Conservation (phyloP, 1,140 invertebrate species). For the Daktulosphaira vitifoliae region DNA sequence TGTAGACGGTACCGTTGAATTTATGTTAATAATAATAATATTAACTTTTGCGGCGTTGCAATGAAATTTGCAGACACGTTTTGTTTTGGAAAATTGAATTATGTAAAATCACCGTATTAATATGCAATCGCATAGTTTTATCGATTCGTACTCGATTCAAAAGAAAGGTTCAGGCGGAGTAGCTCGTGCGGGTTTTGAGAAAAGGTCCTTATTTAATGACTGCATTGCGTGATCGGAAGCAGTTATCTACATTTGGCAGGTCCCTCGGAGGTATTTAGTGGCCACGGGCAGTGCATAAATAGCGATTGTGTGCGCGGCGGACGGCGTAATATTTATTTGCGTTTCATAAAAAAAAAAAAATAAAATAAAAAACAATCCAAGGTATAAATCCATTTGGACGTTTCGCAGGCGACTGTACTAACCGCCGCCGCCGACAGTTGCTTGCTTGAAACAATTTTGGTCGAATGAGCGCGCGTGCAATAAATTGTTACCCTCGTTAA, state of each 20-base stretch:
- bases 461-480: neutral
- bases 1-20: too few species aligned
- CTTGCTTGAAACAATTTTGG: conserved; percentile 8
- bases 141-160: conserved; percentile 13
- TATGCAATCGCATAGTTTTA: neutral
- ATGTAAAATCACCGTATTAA: too few species aligned
- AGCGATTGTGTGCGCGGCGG: too few species aligned
- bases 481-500: conserved; percentile 7
- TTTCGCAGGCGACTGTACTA: too few species aligned
- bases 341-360: too few species aligned
- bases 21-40: too few species aligned
- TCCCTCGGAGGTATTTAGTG: conserved; percentile 6
- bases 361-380: neutral
- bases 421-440: neutral
- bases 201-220: conserved; percentile 15
- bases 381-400: neutral
- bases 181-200: neutral
- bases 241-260: conserved; percentile 23
- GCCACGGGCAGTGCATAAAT: neutral
- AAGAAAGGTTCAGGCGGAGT: neutral
- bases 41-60: too few species aligned
- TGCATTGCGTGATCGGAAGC: neutral
- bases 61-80: too few species aligned
- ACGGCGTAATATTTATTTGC: too few species aligned
- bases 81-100: too few species aligned